Percentiles rank a stretch among this genome's conserved stretches.
These are phyloP conservation scores for Falco punctatus DNA, from an alignment of 2,113 vertebrate species.

Conservation along the genomic window DNA sequence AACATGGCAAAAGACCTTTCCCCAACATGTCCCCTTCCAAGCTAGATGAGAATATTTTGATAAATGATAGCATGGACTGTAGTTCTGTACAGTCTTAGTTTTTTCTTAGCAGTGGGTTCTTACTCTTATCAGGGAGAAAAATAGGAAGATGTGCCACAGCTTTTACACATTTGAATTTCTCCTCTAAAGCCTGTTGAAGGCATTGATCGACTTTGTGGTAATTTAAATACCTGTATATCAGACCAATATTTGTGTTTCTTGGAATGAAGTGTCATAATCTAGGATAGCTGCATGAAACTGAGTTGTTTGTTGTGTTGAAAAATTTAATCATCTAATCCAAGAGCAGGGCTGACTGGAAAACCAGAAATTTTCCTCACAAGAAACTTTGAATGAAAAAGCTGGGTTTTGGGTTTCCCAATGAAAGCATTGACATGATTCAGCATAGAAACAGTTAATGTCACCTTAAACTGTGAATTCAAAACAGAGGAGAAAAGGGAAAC, in stretches of 20 bases:
- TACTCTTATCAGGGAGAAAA: not conserved
- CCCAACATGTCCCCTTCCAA: not conserved
- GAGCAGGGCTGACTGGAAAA: not conserved
- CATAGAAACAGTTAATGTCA: not conserved
- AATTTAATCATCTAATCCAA: not conserved
- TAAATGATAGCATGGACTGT: not conserved
- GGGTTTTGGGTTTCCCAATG: not conserved
- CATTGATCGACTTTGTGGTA: not conserved
- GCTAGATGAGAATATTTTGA: not conserved
- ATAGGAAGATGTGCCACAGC: not conserved
- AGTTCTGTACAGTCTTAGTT: not conserved
- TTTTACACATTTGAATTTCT: not conserved
- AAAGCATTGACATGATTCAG: not conserved
- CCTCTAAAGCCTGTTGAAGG: not conserved
- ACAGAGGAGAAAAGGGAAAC: not conserved
- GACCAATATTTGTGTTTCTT: not conserved
- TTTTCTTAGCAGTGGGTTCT: not conserved
- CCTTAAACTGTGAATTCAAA: not conserved
- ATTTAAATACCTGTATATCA: not conserved
- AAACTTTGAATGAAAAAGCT: not conserved
- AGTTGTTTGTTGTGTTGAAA: not conserved
- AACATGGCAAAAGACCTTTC: not conserved
- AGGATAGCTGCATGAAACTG: not conserved
- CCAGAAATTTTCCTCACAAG: not conserved
- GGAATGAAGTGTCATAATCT: not conserved